A percentile compares a stretch with the other conserved stretches of the same genome.
Conservation (phyloP, 2,113 vertebrate species). For the Pyrgilauda ruficollis region DNA sequence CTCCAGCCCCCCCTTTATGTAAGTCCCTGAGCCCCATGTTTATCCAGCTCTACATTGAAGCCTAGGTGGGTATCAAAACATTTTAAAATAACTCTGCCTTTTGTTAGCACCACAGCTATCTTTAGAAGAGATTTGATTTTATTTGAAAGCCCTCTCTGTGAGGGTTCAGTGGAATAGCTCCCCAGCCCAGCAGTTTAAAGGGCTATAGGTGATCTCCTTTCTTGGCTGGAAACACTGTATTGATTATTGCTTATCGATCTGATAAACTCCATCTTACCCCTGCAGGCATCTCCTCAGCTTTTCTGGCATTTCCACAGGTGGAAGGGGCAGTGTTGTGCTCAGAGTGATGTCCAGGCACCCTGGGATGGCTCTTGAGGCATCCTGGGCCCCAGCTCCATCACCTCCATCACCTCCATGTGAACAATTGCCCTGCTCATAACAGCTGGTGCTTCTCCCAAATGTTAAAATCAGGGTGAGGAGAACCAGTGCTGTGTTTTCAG, state of each 20-base stretch:
- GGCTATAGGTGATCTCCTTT: background rate
- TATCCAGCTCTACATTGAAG: background rate
- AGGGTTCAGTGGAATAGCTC: background rate
- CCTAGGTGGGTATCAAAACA: background rate
- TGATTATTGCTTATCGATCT: background rate
- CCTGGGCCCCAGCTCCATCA: background rate
- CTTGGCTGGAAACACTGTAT: background rate
- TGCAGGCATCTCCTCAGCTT: rapidly evolving
- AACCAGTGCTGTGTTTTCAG: background rate
- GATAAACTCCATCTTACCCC: background rate
- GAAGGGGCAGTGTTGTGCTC: background rate
- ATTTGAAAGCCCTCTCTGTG: background rate
- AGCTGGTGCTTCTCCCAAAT: background rate
- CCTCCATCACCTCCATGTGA: background rate
- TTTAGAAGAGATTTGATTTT: background rate
- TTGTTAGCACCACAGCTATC: background rate
- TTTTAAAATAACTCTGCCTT: slow-evolving; percentile 15
- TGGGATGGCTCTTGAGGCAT: background rate
- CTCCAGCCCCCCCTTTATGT: background rate
- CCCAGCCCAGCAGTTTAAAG: background rate
- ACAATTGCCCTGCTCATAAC: no score
- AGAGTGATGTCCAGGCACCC: background rate
- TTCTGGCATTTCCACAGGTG: background rate
- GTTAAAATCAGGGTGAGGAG: background rate
- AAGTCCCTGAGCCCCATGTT: background rate